Conservation (phyloP, 1,140 invertebrate species). For the Bathynomus jamesi region DNA sequence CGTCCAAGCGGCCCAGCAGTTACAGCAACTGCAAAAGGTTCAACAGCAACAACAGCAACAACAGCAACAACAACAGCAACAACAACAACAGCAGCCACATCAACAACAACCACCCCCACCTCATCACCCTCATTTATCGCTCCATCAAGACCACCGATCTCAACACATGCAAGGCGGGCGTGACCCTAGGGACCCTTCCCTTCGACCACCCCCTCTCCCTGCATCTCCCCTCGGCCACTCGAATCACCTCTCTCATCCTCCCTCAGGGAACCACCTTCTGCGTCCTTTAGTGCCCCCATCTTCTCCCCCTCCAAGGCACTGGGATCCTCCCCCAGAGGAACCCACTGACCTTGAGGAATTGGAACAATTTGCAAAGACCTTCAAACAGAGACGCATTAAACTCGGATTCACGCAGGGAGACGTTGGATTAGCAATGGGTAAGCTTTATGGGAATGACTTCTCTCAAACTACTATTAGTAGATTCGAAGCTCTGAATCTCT, state of each 20-base stretch:
- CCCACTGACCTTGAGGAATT: slow-evolving; percentile 91
- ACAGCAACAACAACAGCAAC: slow-evolving; percentile 36
- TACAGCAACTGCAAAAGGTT: slow-evolving; percentile 54
- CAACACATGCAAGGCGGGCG: slow-evolving; percentile 29
- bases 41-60: slow-evolving; percentile 41
- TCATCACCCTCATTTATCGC: slow-evolving; percentile 43
- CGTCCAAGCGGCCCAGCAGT: slow-evolving; percentile 71
- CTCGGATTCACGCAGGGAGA: slow-evolving; percentile 97
- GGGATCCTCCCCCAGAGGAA: slow-evolving; percentile 77
- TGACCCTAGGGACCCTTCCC: slow-evolving; percentile 23
- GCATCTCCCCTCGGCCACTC: slow-evolving; percentile 22
- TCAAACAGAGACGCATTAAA: slow-evolving; percentile 91
- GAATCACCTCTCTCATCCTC: slow-evolving; percentile 26
- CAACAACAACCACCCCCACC: slow-evolving; percentile 41
- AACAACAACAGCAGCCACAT: slow-evolving; percentile 37
- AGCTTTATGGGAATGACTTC: slow-evolving; percentile 97
- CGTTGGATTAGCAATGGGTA: slow-evolving; percentile 96
- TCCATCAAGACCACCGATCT: slow-evolving; percentile 15
- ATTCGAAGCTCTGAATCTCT: slow-evolving; percentile 95
- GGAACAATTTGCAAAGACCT: slow-evolving; percentile 93
- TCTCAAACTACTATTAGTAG: slow-evolving; percentile 97
- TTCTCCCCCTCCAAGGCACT: slow-evolving; percentile 42
- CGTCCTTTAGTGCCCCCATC: slow-evolving; percentile 19
- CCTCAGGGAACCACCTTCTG: slow-evolving; percentile 3
- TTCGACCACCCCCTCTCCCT: slow-evolving; percentile 23